phyloP scores from a whole-genome alignment of 2,113 vertebrate genomes.

The Anarrhichthys ocellatus region DNA sequence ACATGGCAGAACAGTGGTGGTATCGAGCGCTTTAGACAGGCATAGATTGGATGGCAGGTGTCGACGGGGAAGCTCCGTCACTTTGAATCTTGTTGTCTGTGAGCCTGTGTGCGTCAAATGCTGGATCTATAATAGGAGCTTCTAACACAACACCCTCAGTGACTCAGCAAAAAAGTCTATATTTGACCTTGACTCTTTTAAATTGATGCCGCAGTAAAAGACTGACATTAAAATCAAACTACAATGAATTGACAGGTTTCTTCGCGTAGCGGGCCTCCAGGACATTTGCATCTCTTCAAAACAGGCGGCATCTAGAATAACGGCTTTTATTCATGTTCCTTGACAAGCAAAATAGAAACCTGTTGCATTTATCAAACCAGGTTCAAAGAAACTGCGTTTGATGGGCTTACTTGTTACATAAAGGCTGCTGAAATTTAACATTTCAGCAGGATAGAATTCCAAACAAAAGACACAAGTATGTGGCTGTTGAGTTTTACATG shows the following conservation, averaged over 20 bases:
- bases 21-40: conserved; percentile 67
- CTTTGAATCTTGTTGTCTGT: conserved; percentile 57
- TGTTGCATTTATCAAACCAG: conserved; percentile 64
- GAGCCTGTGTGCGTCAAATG: conserved; percentile 51
- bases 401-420: conserved; percentile 54
- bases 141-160: conserved; percentile 50
- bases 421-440: conserved; percentile 52
- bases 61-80: conserved; percentile 65
- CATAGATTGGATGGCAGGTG: conserved; percentile 72
- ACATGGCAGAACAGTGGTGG: conserved; percentile 48
- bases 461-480: conserved; percentile 25
- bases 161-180: conserved; percentile 41
- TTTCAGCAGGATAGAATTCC: conserved; percentile 38
- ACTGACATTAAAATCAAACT: conserved; percentile 36
- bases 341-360: conserved; percentile 69
- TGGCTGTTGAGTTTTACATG: conserved; percentile 27
- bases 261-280: conserved; percentile 28
- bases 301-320: conserved; percentile 47
- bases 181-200: conserved; percentile 64
- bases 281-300: conserved; percentile 57
- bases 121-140: conserved; percentile 45
- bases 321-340: conserved; percentile 64
- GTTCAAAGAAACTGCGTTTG: conserved; percentile 52
- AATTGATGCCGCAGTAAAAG: conserved; percentile 23
- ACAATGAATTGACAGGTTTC: conserved; percentile 12